Percentiles rank a stretch among this genome's conserved stretches.
These are phyloP conservation scores for Daubentonia madagascariensis DNA, from an alignment of 2,113 vertebrate genomes.

Conservation along the genomic window DNA sequence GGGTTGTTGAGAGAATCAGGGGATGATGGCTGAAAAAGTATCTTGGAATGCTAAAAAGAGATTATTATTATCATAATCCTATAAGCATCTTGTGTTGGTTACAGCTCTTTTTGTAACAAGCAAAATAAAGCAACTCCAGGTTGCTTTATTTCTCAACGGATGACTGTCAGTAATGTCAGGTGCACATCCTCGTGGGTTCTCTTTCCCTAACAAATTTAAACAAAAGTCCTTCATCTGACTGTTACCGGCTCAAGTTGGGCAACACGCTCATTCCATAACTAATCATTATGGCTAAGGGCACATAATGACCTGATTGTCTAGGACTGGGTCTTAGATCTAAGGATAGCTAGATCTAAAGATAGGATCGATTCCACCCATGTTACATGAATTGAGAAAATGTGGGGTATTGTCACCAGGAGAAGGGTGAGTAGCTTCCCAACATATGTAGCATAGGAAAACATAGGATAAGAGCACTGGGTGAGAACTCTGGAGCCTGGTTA, in stretches of 20 bases:
- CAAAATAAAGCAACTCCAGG: neutral
- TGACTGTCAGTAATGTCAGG: neutral
- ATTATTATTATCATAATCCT: neutral
- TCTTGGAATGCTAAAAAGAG: neutral
- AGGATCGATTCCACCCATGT: neutral
- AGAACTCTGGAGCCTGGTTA: neutral
- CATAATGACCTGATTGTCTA: neutral
- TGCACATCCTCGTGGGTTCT: neutral
- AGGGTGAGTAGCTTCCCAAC: neutral
- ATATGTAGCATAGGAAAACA: neutral
- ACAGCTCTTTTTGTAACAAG: neutral
- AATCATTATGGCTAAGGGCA: neutral
- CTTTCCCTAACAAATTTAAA: neutral
- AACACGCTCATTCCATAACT: neutral
- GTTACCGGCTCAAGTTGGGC: neutral
- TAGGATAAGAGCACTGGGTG: neutral
- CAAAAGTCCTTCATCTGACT: neutral
- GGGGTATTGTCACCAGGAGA: neutral
- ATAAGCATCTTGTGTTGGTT: neutral
- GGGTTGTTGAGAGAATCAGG: neutral
- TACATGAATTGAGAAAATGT: neutral
- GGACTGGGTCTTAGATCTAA: neutral
- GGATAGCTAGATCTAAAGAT: neutral
- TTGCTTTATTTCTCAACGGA: neutral
- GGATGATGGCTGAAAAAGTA: neutral